Percentiles rank a stretch among this genome's conserved stretches.
Evolutionary conservation across 2,888 invertebrate species (phyloP).

Genomic region (Charanyca ferruginea): DNA sequence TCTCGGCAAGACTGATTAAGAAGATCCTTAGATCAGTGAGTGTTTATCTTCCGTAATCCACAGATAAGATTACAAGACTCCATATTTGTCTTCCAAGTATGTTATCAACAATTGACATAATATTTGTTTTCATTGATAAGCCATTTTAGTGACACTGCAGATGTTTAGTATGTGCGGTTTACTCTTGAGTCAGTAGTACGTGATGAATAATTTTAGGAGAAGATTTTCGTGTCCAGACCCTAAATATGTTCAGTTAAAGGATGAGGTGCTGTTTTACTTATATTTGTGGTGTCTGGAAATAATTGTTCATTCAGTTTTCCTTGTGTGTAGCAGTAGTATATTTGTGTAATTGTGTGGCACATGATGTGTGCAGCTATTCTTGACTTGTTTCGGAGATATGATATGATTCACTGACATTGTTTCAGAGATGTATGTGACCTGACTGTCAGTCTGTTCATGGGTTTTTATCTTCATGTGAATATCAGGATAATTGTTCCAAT

Average conservation of each 20-base stretch:
- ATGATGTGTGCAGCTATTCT: conserved; percentile 40
- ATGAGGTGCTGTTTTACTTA: conserved; percentile 69
- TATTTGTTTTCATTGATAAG: conserved; percentile 76
- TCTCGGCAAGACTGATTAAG: conserved; percentile 67
- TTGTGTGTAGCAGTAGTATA: conserved; percentile 15
- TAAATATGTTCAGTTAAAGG: conserved; percentile 73
- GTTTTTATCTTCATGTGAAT: conserved; percentile 10
- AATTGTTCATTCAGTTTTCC: conserved; percentile 43
- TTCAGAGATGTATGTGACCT: conserved; percentile 30
- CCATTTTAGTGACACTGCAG: conserved; percentile 54
- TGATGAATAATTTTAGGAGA: conserved; percentile 73
- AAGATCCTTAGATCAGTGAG: conserved; percentile 65
- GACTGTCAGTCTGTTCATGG: conserved; percentile 20
- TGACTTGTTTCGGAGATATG: conserved; percentile 32
- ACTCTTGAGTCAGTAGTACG: conserved; percentile 54
- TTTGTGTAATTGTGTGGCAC: conserved; percentile 46
- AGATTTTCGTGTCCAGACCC: conserved; percentile 75
- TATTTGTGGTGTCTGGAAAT: conserved; percentile 42
- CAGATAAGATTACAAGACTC: conserved; percentile 77
- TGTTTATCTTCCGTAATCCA: conserved; percentile 75
- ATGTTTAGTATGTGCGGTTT: conserved; percentile 58
- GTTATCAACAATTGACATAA: conserved; percentile 70
- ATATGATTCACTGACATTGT: conserved; percentile 51
- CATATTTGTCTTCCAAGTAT: conserved; percentile 65
- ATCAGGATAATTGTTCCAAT: not conserved